phyloP scores from a whole-genome alignment of 2,797 vertebrate genomes.

The Poeciliopsis infans region DNA sequence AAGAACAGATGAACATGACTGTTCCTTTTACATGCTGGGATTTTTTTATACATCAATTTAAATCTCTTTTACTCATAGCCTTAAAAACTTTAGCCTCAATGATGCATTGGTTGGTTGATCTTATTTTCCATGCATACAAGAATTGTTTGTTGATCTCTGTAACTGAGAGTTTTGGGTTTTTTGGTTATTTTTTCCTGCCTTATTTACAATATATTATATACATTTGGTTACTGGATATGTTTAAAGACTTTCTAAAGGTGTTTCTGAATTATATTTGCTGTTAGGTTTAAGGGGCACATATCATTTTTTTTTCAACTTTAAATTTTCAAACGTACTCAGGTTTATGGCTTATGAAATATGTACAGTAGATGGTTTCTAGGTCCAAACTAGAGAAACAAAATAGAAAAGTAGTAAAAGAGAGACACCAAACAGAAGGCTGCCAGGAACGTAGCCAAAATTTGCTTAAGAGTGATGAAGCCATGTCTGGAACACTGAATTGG shows the following conservation, averaged over 20 bases:
- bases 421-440: neutral
- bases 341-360: neutral
- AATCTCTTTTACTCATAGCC: slow-evolving; percentile 64
- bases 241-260: slow-evolving; percentile 41
- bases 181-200: slow-evolving; percentile 36
- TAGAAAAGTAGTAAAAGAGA: neutral
- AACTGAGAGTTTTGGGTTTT: slow-evolving; percentile 26
- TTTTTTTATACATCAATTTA: slow-evolving; percentile 54
- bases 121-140: slow-evolving; percentile 35
- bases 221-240: slow-evolving; percentile 25
- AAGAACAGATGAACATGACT: slow-evolving; percentile 70
- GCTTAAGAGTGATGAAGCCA: neutral
- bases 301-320: neutral
- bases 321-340: neutral
- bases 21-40: slow-evolving; percentile 56
- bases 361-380: neutral
- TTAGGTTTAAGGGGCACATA: slow-evolving; percentile 12
- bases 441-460: neutral
- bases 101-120: slow-evolving; percentile 26
- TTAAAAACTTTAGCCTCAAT: slow-evolving; percentile 65
- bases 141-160: slow-evolving; percentile 42
- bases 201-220: slow-evolving; percentile 40
- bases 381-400: neutral
- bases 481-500: neutral
- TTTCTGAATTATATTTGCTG: slow-evolving; percentile 17